These are phyloP conservation scores for Eupeodes latifasciatus DNA, from an alignment of 2,888 invertebrate genomes.

Conservation along the genomic window DNA sequence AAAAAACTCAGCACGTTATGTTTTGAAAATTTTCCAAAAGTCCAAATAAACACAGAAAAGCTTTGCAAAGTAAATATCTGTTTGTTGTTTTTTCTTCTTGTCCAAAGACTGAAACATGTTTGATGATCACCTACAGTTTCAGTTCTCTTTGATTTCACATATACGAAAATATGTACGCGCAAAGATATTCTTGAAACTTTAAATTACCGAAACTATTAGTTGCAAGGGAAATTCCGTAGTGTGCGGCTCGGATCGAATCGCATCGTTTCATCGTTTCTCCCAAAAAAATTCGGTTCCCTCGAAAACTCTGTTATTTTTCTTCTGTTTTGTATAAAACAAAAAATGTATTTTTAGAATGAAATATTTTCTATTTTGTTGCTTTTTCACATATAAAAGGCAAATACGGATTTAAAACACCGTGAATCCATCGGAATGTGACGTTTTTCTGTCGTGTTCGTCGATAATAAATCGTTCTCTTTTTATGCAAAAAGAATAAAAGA, in stretches of 20 bases:
- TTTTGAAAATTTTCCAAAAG: not conserved
- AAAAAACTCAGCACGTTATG: not conserved
- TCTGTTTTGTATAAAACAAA: conserved; percentile 34
- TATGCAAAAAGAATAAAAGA: not conserved
- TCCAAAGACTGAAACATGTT: not conserved
- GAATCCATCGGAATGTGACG: conserved; percentile 15
- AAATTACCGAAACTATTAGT: conserved; percentile 51
- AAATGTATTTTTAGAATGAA: conserved; percentile 67
- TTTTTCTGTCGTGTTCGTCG: conserved; percentile 27
- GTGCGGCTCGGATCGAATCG: conserved; percentile 14
- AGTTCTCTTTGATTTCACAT: not conserved
- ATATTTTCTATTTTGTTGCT: conserved; percentile 24
- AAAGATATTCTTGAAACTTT: conserved; percentile 1
- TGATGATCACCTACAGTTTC: not conserved
- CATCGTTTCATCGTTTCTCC: conserved; percentile 28
- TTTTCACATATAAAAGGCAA: not conserved
- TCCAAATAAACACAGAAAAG: conserved; percentile 37
- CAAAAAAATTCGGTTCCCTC: conserved; percentile 6
- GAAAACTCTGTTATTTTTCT: not conserved
- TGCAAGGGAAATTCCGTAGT: conserved; percentile 61
- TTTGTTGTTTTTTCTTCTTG: not conserved
- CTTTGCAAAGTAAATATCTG: not conserved
- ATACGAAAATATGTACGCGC: not conserved
- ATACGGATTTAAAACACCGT: conserved; percentile 35
- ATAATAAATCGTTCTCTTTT: conserved; percentile 11